These are phyloP conservation scores for Limnephilus marmoratus DNA, from an alignment of 2,888 invertebrate genomes.

Conservation along the genomic window DNA sequence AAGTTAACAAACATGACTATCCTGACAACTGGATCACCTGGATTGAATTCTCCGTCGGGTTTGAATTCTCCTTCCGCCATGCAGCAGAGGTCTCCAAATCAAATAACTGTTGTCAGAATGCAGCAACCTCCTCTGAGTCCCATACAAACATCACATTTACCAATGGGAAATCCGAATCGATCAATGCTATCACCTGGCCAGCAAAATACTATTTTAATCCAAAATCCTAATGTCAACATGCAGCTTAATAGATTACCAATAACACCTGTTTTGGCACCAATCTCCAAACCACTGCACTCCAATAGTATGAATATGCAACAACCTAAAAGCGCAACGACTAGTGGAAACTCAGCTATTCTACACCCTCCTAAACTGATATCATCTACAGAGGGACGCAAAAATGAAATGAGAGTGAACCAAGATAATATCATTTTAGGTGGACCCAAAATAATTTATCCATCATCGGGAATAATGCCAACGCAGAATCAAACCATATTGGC, in stretches of 20 bases:
- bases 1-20: constrained; percentile 73
- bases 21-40: constrained; percentile 72
- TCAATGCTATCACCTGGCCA: constrained; percentile 75
- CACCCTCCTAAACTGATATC: constrained; percentile 73
- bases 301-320: constrained; percentile 73
- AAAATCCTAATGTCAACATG: constrained; percentile 74
- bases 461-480: constrained; percentile 72
- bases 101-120: constrained; percentile 77
- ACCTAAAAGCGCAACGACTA: constrained; percentile 70
- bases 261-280: constrained; percentile 77
- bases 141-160: constrained; percentile 74
- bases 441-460: constrained; percentile 74
- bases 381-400: constrained; percentile 70
- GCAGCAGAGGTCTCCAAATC: constrained; percentile 74
- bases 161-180: constrained; percentile 70
- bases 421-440: constrained; percentile 68
- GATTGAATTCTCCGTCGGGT: constrained; percentile 72
- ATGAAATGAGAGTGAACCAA: constrained; percentile 69
- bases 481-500: constrained; percentile 74
- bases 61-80: constrained; percentile 72
- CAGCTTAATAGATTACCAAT: constrained; percentile 79
- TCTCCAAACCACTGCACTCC: constrained; percentile 78
- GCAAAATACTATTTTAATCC: constrained; percentile 74
- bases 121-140: constrained; percentile 75
- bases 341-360: constrained; percentile 69